Conservation (phyloP, 2,113 vertebrate genomes). For the Aramus guarauna region DNA sequence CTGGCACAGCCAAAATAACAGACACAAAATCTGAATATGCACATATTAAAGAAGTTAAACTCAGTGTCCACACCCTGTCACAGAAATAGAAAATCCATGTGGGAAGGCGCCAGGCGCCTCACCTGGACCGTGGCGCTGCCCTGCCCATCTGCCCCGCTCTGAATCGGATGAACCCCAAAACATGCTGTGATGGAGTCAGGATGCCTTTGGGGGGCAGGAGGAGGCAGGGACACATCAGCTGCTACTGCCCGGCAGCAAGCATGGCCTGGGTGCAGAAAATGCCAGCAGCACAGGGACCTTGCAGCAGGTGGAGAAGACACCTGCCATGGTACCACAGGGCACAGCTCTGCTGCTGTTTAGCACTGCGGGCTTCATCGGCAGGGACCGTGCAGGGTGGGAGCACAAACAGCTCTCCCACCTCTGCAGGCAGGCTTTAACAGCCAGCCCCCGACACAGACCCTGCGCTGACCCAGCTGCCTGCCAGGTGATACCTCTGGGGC, state of each 20-base stretch:
- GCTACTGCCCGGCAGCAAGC: not conserved
- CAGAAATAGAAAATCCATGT: not conserved
- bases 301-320: not conserved
- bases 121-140: conserved; percentile 30
- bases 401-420: not conserved
- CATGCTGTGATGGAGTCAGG: conserved; percentile 27
- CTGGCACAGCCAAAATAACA: not conserved
- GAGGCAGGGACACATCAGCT: not conserved
- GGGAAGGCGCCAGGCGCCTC: not conserved
- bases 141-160: not conserved
- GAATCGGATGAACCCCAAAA: conserved; percentile 46
- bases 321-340: accelerated
- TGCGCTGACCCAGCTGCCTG: not conserved
- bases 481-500: too few relatives aligned
- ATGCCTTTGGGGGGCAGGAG: not conserved
- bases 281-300: accelerated
- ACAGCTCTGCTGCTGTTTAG: not conserved
- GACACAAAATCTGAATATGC: not conserved
- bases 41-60: not conserved
- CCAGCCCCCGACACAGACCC: not conserved
- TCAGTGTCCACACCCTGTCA: not conserved
- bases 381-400: not conserved
- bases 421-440: not conserved
- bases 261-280: not conserved
- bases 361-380: accelerated